Conservation (phyloP, 2,888 invertebrate genomes). For the Alentia gelatinosa region DNA sequence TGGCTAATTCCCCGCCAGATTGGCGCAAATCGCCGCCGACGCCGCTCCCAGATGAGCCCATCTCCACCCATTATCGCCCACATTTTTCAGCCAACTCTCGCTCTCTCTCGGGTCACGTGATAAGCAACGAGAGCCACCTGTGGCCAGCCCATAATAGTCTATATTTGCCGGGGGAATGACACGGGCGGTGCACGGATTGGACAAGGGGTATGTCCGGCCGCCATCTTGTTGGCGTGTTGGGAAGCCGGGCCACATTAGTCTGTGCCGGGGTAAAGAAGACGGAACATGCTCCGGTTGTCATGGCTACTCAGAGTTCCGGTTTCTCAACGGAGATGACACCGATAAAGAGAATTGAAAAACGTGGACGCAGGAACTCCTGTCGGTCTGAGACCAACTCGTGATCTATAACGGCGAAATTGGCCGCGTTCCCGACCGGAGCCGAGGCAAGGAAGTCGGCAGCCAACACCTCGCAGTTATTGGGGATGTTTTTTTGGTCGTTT, state of each 20-base stretch:
- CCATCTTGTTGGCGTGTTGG: not conserved
- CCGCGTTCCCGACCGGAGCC: not conserved
- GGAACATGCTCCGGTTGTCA: conserved; percentile 33
- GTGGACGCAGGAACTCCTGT: not conserved
- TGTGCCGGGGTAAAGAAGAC: not conserved
- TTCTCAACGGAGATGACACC: conserved; percentile 21
- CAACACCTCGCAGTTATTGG: too few relatives aligned
- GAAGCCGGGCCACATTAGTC: conserved; percentile 4
- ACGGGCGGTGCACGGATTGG: conserved; percentile 26
- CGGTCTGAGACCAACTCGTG: not conserved
- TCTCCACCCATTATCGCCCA: conserved; percentile 41
- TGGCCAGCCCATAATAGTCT: conserved; percentile 9
- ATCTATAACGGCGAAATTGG: not conserved
- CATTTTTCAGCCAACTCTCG: not conserved
- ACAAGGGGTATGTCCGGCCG: conserved; percentile 45
- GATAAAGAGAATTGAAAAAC: conserved; percentile 11
- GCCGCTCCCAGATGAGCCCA: conserved; percentile 29
- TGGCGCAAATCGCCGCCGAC: conserved; percentile 45
- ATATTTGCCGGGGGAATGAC: conserved; percentile 34
- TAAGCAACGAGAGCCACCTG: conserved; percentile 47
- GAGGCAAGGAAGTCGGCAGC: too few relatives aligned
- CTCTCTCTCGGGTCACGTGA: conserved; percentile 44
- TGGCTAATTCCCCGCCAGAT: conserved; percentile 32
- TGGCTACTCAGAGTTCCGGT: not conserved
- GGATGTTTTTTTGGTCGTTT: too few relatives aligned